Conservation (phyloP, 37 sponge, comb jelly and placozoan genomes). For the Hexactinellida sp. region DNA sequence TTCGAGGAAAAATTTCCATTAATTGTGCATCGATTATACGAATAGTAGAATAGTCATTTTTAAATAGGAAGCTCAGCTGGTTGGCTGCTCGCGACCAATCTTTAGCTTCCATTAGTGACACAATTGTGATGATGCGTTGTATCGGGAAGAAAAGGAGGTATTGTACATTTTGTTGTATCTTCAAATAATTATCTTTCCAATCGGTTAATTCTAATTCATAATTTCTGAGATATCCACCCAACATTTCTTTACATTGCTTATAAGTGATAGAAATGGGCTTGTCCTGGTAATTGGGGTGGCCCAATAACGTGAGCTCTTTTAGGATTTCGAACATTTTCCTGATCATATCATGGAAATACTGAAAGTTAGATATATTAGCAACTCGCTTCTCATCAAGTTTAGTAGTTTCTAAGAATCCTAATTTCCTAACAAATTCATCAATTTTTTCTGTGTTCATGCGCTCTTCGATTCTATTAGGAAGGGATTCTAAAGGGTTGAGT, state of each 20-base stretch:
- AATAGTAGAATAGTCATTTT: background rate
- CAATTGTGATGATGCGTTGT: background rate
- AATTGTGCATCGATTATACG: background rate
- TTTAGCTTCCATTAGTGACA: constrained; percentile 3
- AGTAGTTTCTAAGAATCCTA: constrained; percentile 64
- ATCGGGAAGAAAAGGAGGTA: constrained; percentile 13
- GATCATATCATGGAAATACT: background rate
- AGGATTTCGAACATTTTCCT: constrained; percentile 35
- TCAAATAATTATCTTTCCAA: constrained; percentile 28
- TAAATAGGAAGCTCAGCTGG: constrained; percentile 1
- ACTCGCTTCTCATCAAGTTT: background rate
- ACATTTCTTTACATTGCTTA: too few species aligned
- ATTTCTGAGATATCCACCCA: background rate
- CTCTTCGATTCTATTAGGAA: background rate
- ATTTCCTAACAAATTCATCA: constrained; percentile 68
- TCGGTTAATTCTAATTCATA: background rate
- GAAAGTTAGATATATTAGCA: background rate
- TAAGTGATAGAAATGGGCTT: background rate
- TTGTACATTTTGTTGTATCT: background rate
- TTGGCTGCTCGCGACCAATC: background rate
- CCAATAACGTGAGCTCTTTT: constrained; percentile 32
- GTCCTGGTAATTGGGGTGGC: constrained; percentile 38
- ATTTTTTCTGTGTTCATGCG: constrained; percentile 26
- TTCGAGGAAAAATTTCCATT: background rate
- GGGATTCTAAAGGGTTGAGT: background rate